Base-by-base conservation (phyloP, 2,888 invertebrate genomes). In the Brachypterus glaber region DNA sequence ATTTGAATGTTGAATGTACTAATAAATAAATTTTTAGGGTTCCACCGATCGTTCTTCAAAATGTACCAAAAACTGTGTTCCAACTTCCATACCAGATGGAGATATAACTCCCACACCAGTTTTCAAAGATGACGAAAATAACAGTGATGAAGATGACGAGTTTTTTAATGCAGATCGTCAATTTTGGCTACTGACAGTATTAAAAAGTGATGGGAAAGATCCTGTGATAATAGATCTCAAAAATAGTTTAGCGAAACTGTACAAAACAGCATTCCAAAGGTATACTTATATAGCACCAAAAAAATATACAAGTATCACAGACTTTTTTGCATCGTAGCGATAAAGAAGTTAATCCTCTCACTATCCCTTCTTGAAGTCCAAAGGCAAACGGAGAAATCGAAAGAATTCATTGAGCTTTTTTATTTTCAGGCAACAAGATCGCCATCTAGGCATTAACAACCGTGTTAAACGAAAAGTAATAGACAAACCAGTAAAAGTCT, bases 151-250 rank as follows among this genome's bases (percentile, higher is more conserved):
- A 16, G 48, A 49, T 8, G 54, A 55, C 30, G 51, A 54, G 36
- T 50, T 48, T 15, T 52, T 57, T 17, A 57, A 59, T 31, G 77
- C 77, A 9, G 80, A 81, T 56, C 67, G 77, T 37, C 73, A 84
- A 34, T 89, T 84, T 65, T 89, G 88, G 88, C 67, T 89, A 37
- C 62, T 88, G 21, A 89, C 88, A 1, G 82, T 86, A 37, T 73
- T 86, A 48, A 76, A 68, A 46, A 70, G 71, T 33, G 66, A 69
- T 30, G 70, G 68, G 7, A 59, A 57, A 47, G 70, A 70, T 47
- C 64, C 63, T 17, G 62, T 70, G 25, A 65, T 73, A 5, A 55
- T 65, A 3, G 76, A 81, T 54, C 69, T 88, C 27, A 85, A 84
- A 63, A 70, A 82, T 46, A 77, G 77, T 59, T 68, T 88, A 41